Percentiles rank a stretch among this genome's conserved stretches.
Evolutionary conservation across 2,797 vertebrate species (phyloP).

Genomic region (Euthynnus affinis): DNA sequence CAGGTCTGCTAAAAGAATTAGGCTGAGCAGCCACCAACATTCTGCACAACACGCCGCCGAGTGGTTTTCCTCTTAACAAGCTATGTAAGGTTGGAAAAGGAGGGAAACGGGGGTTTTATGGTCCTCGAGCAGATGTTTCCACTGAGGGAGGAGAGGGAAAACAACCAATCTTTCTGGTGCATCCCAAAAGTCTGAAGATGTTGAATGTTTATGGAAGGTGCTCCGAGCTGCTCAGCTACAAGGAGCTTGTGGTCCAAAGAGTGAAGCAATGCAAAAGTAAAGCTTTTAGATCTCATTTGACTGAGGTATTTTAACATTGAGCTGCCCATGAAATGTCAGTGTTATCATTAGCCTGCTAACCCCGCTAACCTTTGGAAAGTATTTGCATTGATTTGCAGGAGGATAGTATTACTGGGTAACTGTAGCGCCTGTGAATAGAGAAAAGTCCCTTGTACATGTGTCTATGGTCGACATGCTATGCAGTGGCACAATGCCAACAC

Average conservation of each 20-base stretch:
- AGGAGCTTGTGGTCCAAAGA: neutral
- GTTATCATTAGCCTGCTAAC: conserved; percentile 28
- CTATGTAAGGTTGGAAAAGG: conserved; percentile 53
- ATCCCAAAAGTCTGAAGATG: conserved; percentile 39
- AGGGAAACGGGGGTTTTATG: conserved; percentile 66
- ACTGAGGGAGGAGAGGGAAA: conserved; percentile 58
- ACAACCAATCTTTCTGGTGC: conserved; percentile 44
- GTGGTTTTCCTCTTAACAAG: conserved; percentile 78
- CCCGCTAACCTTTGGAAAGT: conserved; percentile 12
- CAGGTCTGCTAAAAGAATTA: conserved; percentile 80
- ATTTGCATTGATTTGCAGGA: conserved; percentile 64
- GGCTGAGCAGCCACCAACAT: conserved; percentile 57
- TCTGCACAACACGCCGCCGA: conserved; percentile 70
- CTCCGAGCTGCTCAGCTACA: neutral
- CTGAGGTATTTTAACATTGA: neutral
- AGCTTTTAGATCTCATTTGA: conserved; percentile 18
- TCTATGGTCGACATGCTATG: conserved; percentile 71
- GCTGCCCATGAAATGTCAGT: conserved; percentile 6
- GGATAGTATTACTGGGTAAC: conserved; percentile 52
- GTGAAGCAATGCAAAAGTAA: conserved; percentile 10
- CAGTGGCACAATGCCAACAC: conserved; percentile 74
- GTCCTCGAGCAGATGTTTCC: conserved; percentile 73
- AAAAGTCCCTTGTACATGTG: conserved; percentile 72
- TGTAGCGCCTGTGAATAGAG: conserved; percentile 56
- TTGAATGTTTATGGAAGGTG: conserved; percentile 9